Percentiles rank a stretch among this genome's conserved stretches.
Conservation (phyloP, 2,888 invertebrate genomes). For the Hydrotaea diabolus region DNA sequence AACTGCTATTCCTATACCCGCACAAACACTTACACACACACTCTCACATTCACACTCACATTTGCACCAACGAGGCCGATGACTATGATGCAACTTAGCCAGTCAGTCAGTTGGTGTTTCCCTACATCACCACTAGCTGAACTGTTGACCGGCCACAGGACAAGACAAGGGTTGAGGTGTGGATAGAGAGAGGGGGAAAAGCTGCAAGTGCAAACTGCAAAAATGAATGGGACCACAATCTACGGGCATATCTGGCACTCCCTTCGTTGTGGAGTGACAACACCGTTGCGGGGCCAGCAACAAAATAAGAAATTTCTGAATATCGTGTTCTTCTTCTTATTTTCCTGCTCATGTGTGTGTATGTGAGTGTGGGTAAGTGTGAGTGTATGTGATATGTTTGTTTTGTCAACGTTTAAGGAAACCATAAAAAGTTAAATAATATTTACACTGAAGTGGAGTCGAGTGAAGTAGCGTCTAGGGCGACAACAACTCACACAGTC, state of each 20-base stretch:
- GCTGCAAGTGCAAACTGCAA: not conserved
- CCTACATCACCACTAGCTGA: not conserved
- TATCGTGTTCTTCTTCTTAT: not conserved
- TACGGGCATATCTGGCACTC: conserved; percentile 64
- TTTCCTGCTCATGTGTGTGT: not conserved
- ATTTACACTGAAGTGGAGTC: conserved; percentile 36
- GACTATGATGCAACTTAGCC: not conserved
- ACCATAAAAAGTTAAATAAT: conserved; percentile 59
- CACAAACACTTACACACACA: conserved; percentile 24
- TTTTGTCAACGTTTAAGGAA: conserved; percentile 52
- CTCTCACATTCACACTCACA: too few relatives aligned
- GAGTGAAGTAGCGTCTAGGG: conserved; percentile 16
- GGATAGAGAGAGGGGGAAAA: not conserved
- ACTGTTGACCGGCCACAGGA: not conserved
- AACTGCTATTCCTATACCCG: too few relatives aligned
- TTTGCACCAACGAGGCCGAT: too few relatives aligned
- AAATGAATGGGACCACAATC: conserved; percentile 46
- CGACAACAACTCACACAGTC: conserved; percentile 14
- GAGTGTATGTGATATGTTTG: conserved; percentile 15
- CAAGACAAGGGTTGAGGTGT: not conserved
- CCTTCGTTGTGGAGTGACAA: conserved; percentile 32
- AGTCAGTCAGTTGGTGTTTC: not conserved
- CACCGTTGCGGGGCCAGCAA: not conserved
- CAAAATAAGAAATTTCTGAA: conserved; percentile 4
- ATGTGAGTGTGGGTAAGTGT: not conserved